Base-by-base conservation (phyloP, 2,797 vertebrate genomes). In the Arnoldichthys spilopterus region DNA sequence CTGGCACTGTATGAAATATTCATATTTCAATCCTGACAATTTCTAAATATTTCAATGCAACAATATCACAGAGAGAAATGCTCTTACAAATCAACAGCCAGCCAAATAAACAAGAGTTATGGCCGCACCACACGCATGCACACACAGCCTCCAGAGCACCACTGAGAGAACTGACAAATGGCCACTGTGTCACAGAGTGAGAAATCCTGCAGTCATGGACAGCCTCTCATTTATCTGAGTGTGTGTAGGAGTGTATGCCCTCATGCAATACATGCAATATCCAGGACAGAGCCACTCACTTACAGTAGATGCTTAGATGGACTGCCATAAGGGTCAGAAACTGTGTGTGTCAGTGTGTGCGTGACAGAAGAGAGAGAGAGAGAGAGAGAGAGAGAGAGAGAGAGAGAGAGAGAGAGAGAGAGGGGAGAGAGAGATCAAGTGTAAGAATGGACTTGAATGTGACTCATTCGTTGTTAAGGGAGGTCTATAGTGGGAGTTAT, bases 1-100 rank as follows among this genome's bases (percentile, higher is more conserved):
- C 85, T 86, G 86, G 85, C 64, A 61, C 69, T 37, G 56, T 79
- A 87, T 89, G 86, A 87, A 89, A 87, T 85, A 88, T 86, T 89
- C 85, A 89, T 86, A 83, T 78, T 87, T 89, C 83, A 87, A 88
- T 84, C 84, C 83, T 85, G 85, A 87, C 78, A 83, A 88, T 87
- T 86, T 87, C 74, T 74, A 84, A 88, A 88, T 88, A 88, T 88
- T 88, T 88, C 85, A 87, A 72, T 76, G 77, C 85, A 82, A 87
- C 85, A 85, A 85, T 82, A 69, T 78, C 76, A 66, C 80, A 80
- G 61, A 72, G 64, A 79, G 72, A 86, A 82, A 85, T 70, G 75
- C 59, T 81, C 76, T 72, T 82, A 87, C 86, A 84, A 85, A 86
- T 86, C 85, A 84, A 84, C 78, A 81, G 83, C 64, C 77, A 76